Evolutionary conservation across 2,113 vertebrate genomes (phyloP).

Genomic region (Marcusenius ussheri): DNA sequence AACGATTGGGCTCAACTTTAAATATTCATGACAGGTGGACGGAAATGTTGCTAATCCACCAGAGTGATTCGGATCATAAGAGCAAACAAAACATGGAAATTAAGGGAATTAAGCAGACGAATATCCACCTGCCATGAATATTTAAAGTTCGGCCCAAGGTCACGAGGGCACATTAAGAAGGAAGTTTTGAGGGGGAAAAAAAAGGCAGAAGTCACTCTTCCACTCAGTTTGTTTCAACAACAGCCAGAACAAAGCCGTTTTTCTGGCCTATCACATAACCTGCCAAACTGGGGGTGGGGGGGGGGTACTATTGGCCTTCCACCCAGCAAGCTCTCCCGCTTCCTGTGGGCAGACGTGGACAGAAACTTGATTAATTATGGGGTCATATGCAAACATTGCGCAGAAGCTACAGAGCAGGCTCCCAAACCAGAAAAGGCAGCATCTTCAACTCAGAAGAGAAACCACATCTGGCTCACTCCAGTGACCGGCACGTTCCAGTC

Average conservation of each 20-base stretch:
- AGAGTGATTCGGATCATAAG: background rate
- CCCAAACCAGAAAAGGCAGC: background rate
- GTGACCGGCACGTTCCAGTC: background rate
- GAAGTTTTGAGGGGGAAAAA: background rate
- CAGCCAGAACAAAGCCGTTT: constrained; percentile 3
- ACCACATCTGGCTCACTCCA: background rate
- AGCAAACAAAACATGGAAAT: background rate
- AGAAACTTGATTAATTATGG: background rate
- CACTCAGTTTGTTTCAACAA: constrained; percentile 4
- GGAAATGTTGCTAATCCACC: background rate
- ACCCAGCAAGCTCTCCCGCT: constrained; percentile 6
- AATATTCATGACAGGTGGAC: constrained; percentile 10
- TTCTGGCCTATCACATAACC: background rate
- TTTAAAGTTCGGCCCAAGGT: background rate
- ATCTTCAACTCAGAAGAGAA: background rate
- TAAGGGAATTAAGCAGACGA: background rate
- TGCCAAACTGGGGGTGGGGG: background rate
- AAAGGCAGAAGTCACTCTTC: background rate
- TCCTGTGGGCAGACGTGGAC: background rate
- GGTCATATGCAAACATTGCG: background rate
- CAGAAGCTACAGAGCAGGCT: background rate
- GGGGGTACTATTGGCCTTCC: background rate
- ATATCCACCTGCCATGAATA: background rate
- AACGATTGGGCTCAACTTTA: background rate
- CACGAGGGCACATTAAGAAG: background rate